phyloP scores from a whole-genome alignment of 2,797 vertebrate genomes.

The Monodelphis domestica region DNA sequence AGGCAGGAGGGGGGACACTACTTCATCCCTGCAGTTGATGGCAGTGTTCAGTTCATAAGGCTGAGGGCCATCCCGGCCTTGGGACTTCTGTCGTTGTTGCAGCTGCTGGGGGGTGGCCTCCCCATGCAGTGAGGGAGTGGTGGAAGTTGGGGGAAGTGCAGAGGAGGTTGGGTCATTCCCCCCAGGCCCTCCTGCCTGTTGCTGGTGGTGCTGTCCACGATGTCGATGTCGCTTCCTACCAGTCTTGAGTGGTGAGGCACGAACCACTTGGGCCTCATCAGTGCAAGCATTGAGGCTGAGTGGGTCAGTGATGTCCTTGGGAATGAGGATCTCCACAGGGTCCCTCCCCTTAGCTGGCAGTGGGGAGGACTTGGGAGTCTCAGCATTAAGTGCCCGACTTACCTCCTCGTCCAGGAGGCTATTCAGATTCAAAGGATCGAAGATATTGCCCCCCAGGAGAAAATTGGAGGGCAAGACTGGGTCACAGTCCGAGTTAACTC shows the following conservation, averaged over 20 bases:
- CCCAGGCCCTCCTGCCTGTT: constrained; percentile 72
- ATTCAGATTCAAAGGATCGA: constrained; percentile 95
- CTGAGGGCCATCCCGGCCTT: constrained; percentile 84
- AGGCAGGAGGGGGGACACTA: constrained; percentile 85
- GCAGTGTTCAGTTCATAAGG: constrained; percentile 94
- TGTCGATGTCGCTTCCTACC: constrained; percentile 89
- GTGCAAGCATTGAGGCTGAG: constrained; percentile 89
- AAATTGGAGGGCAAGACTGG: constrained; percentile 91
- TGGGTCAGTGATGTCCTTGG: constrained; percentile 94
- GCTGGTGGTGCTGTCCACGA: constrained; percentile 86
- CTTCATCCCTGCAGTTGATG: constrained; percentile 92
- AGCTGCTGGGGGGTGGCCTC: constrained; percentile 65
- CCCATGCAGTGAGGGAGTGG: constrained; percentile 68
- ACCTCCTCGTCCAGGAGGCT: constrained; percentile 94
- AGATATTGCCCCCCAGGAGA: constrained; percentile 94
- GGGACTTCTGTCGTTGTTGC: constrained; percentile 62
- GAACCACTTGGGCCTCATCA: constrained; percentile 84
- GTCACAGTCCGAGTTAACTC: constrained; percentile 91
- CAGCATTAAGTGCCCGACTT: constrained; percentile 92
- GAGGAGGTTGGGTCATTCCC: constrained; percentile 65
- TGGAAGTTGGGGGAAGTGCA: constrained; percentile 53
- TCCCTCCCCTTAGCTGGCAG: constrained; percentile 87
- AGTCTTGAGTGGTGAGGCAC: constrained; percentile 87
- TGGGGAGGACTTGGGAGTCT: constrained; percentile 92
- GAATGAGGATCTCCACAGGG: constrained; percentile 93